Percentiles rank a stretch among this genome's conserved stretches.
These are phyloP conservation scores for Temnothorax nylanderi DNA, from an alignment of 1,140 invertebrate genomes.

Conservation along the genomic window DNA sequence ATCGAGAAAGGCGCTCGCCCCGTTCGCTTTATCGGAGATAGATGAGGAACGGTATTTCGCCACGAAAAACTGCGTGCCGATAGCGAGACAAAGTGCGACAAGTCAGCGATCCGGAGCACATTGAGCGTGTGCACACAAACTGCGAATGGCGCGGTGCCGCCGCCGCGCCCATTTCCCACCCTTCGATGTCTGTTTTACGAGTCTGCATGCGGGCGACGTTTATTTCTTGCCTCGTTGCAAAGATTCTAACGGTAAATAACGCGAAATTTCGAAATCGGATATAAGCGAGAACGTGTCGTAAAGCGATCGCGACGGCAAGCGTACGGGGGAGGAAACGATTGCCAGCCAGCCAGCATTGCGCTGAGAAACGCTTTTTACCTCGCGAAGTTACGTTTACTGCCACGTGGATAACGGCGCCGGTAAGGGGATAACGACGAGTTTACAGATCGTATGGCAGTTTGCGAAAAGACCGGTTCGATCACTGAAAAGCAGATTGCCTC, in stretches of 20 bases:
- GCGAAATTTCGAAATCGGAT: constrained; percentile 42
- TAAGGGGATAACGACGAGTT: constrained; percentile 51
- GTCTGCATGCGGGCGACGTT: constrained; percentile 34
- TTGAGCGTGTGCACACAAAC: neutral
- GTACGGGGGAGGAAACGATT: neutral
- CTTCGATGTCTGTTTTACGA: constrained; percentile 48
- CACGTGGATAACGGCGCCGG: neutral
- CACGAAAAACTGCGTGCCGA: constrained; percentile 21
- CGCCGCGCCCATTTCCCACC: constrained; percentile 31
- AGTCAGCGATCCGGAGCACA: constrained; percentile 30
- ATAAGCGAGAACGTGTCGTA: constrained; percentile 28
- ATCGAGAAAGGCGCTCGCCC: neutral
- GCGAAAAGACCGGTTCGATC: constrained; percentile 37
- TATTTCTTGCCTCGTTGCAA: constrained; percentile 27
- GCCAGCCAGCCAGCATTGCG: neutral
- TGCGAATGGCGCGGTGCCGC: neutral
- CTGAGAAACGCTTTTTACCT: constrained; percentile 20
- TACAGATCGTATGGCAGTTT: constrained; percentile 30
- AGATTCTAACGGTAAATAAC: constrained; percentile 47
- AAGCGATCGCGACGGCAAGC: constrained; percentile 25
- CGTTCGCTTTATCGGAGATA: neutral
- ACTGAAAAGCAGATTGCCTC: constrained; percentile 36
- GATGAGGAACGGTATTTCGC: constrained; percentile 31
- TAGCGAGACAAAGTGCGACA: constrained; percentile 46
- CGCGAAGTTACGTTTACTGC: constrained; percentile 44